phyloP scores from a whole-genome alignment of 2,113 vertebrate species.

The Caloenas nicobarica region DNA sequence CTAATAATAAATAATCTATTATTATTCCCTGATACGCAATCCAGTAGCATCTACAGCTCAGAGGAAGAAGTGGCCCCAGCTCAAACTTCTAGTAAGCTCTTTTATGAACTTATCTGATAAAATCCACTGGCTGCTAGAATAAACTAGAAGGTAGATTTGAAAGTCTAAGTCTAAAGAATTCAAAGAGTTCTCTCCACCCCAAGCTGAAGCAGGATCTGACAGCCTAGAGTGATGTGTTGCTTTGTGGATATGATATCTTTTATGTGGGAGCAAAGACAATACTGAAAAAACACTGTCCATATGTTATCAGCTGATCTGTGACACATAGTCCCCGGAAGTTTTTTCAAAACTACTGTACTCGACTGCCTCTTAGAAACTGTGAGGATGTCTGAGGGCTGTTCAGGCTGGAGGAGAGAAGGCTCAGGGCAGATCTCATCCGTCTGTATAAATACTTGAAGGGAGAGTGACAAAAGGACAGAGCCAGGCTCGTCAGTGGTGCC shows the following conservation, averaged over 20 bases:
- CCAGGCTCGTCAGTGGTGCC: too few relatives aligned
- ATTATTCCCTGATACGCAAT: not conserved
- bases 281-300: not conserved
- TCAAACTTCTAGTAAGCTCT: not conserved
- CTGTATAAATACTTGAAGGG: not conserved
- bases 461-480: not conserved
- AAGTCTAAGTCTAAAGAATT: not conserved
- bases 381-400: not conserved
- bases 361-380: not conserved
- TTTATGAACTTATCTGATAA: not conserved
- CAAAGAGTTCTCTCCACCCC: not conserved
- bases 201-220: not conserved
- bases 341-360: not conserved
- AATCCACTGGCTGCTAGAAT: not conserved
- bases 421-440: not conserved
- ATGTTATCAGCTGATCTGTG: not conserved
- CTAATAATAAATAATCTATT: not conserved
- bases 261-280: not conserved
- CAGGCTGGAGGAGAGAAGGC: not conserved
- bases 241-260: not conserved
- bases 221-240: rapidly evolving
- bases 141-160: not conserved
- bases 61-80: not conserved
- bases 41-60: not conserved
- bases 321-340: not conserved